These are phyloP conservation scores for Drosophila santomea DNA, from an alignment of 1,140 invertebrate genomes.

Conservation along the genomic window DNA sequence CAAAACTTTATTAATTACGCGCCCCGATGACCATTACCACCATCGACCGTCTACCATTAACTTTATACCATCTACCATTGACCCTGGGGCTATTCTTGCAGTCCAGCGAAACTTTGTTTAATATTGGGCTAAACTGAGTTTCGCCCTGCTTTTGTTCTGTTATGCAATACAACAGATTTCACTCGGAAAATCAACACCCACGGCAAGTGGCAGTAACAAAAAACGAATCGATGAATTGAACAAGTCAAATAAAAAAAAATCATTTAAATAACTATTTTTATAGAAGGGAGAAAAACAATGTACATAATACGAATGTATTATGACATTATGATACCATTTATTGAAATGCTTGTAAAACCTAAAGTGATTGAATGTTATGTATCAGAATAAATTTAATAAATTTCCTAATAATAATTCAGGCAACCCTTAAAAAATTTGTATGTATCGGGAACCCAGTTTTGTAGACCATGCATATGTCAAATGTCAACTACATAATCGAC, in stretches of 20 bases:
- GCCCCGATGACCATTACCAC: conserved; percentile 50
- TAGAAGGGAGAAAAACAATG: not conserved
- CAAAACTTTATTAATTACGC: conserved; percentile 78
- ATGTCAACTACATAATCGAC: not conserved
- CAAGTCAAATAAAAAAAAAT: not conserved
- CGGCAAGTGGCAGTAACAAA: conserved; percentile 18
- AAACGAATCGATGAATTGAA: conserved; percentile 20
- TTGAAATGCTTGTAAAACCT: not conserved
- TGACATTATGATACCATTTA: not conserved
- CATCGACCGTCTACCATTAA: not conserved
- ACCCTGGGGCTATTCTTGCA: not conserved
- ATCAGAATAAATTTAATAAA: too few relatives aligned
- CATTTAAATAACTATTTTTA: not conserved
- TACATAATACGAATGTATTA: not conserved
- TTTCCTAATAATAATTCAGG: too few relatives aligned
- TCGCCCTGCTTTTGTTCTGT: not conserved
- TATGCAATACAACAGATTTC: conserved; percentile 40
- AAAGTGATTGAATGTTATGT: too few relatives aligned
- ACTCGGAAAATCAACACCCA: conserved; percentile 20
- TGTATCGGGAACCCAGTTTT: not conserved
- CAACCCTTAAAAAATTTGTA: not conserved
- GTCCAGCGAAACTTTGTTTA: conserved; percentile 57
- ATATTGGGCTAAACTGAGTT: conserved; percentile 35
- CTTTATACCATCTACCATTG: not conserved
- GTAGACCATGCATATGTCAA: not conserved